phyloP scores from a whole-genome alignment of 2,113 vertebrate species.

The Platycercus adscitus region DNA sequence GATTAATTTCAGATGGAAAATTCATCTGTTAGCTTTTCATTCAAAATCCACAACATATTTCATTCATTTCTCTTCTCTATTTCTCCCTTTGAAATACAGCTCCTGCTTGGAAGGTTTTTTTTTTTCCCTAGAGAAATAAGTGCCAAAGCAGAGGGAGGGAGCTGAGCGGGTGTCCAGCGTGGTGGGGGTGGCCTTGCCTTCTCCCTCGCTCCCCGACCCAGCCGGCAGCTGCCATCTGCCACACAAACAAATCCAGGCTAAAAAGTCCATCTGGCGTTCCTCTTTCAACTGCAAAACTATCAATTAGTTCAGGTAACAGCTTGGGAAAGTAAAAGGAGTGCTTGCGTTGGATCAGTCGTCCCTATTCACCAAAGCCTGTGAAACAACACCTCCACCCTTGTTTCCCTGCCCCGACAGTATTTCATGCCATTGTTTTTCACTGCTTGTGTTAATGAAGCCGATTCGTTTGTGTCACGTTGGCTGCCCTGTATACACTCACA shows the following conservation, averaged over 20 bases:
- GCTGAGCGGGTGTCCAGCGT: background rate
- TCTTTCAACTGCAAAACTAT: background rate
- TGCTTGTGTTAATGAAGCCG: rapidly evolving
- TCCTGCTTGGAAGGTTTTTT: background rate
- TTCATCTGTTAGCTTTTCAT: background rate
- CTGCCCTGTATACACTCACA: background rate
- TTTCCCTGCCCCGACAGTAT: background rate
- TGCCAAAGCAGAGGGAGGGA: background rate
- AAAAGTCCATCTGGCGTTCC: background rate
- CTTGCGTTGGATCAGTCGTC: background rate
- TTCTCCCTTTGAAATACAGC: background rate
- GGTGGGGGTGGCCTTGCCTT: conserved; percentile 44
- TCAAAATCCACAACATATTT: background rate
- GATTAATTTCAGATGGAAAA: background rate
- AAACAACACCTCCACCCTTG: background rate
- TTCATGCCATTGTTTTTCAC: background rate
- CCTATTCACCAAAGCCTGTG: background rate
- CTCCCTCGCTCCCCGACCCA: background rate
- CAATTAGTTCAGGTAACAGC: conserved; percentile 18
- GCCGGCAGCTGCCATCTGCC: background rate
- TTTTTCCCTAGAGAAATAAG: background rate
- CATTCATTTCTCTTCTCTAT: background rate
- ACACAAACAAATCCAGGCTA: background rate
- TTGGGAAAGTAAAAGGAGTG: conserved; percentile 1
- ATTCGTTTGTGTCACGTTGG: background rate